Conservation (phyloP, 1,140 invertebrate species). For the Andricus grossulariae region DNA sequence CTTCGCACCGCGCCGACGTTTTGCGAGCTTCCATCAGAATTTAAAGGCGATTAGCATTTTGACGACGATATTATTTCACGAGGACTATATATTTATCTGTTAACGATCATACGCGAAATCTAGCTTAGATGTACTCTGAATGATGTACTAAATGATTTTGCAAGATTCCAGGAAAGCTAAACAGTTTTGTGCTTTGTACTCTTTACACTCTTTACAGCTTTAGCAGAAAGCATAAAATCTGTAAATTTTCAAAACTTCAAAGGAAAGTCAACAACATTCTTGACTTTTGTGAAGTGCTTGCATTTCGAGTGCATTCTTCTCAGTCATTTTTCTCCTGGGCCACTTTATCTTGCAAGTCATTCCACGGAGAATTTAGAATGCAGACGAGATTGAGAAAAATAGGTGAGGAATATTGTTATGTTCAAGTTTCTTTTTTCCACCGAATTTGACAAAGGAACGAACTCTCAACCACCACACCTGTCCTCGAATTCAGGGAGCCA, state of each 20-base stretch:
- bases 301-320: neutral
- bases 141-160: neutral
- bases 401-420: neutral
- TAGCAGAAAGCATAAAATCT: neutral
- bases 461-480: slow-evolving; percentile 25
- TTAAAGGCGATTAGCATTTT: slow-evolving; percentile 28
- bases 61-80: slow-evolving; percentile 21
- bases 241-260: neutral
- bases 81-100: neutral
- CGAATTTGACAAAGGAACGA: slow-evolving; percentile 5
- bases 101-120: slow-evolving; percentile 22
- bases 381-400: slow-evolving; percentile 1
- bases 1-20: neutral
- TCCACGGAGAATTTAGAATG: neutral
- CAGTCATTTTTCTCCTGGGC: neutral
- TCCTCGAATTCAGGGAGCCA: slow-evolving; percentile 30
- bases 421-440: neutral
- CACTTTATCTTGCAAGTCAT: slow-evolving; percentile 10
- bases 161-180: neutral
- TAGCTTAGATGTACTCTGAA: neutral
- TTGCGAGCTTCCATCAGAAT: neutral
- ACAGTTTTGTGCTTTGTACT: neutral
- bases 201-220: neutral
- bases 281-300: neutral
- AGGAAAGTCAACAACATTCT: neutral